Percentiles rank a stretch among this genome's conserved stretches.
Conservation (phyloP, 2,888 invertebrate genomes). For the Sepioteuthis lessoniana region DNA sequence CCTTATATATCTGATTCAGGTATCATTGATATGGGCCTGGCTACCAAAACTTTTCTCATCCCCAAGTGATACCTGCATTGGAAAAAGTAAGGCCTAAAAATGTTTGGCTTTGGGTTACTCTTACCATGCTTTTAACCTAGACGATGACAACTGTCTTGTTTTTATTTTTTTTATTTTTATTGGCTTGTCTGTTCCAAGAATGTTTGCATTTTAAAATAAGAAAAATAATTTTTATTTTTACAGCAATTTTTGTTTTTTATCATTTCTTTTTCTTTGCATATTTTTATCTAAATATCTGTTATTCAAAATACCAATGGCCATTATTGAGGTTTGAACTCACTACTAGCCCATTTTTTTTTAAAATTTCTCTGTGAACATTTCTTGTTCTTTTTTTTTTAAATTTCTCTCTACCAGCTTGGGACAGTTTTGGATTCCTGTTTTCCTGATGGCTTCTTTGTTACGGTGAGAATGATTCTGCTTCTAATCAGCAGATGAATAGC, state of each 20-base stretch:
- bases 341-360: background rate
- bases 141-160: no score
- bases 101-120: no score
- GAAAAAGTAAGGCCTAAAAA: no score
- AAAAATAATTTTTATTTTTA: no score
- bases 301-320: background rate
- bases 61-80: no score
- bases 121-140: no score
- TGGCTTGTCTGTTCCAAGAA: background rate
- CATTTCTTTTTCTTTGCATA: background rate
- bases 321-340: background rate
- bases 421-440: background rate
- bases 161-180: background rate
- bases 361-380: background rate
- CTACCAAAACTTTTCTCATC: no score
- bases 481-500: background rate
- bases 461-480: slow-evolving; percentile 15
- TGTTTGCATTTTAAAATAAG: background rate
- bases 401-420: background rate
- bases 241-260: background rate
- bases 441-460: background rate
- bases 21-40: no score
- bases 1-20: no score
- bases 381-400: background rate
- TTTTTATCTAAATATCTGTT: background rate